Evolutionary conservation across 2,888 invertebrate genomes (phyloP).

Genomic region (Aelia acuminata): DNA sequence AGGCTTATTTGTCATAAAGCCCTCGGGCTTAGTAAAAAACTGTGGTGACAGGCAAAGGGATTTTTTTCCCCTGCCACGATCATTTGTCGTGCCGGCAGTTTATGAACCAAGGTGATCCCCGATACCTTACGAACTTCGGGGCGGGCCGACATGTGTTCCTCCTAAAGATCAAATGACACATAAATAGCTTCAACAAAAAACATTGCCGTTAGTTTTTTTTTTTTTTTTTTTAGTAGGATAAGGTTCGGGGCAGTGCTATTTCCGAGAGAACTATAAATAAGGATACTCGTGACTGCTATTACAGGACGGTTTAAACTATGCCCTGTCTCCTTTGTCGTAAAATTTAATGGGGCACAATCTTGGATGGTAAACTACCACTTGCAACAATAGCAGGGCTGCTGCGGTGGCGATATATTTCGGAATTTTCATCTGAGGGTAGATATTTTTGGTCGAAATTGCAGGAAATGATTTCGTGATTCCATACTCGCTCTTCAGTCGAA

Average conservation of each 20-base stretch:
- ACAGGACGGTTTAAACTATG: conserved; percentile 22
- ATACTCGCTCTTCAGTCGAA: not conserved
- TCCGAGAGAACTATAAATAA: conserved; percentile 52
- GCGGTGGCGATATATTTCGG: not conserved
- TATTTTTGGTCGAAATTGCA: not conserved
- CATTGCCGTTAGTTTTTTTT: conserved; percentile 39
- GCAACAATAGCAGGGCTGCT: not conserved
- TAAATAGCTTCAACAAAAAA: conserved; percentile 46
- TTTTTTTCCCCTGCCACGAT: conserved; percentile 1
- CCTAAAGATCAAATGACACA: conserved; percentile 57
- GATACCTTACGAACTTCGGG: conserved; percentile 53
- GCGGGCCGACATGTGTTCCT: conserved; percentile 51
- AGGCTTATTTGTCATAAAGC: conserved; percentile 29
- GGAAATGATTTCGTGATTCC: not conserved
- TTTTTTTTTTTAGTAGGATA: conserved; percentile 47
- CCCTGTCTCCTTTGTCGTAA: conserved; percentile 34
- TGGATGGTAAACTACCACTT: not conserved
- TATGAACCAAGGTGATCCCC: conserved; percentile 44
- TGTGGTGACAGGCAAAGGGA: conserved; percentile 21
- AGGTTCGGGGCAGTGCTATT: conserved; percentile 41
- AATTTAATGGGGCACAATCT: conserved; percentile 43
- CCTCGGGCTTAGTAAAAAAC: not conserved
- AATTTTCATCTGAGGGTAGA: not conserved
- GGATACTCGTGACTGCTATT: conserved; percentile 40
- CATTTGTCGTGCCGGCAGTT: conserved; percentile 34